Conservation (phyloP, 53 echinoderm and acorn worm species). For the Henricia sp. region DNA sequence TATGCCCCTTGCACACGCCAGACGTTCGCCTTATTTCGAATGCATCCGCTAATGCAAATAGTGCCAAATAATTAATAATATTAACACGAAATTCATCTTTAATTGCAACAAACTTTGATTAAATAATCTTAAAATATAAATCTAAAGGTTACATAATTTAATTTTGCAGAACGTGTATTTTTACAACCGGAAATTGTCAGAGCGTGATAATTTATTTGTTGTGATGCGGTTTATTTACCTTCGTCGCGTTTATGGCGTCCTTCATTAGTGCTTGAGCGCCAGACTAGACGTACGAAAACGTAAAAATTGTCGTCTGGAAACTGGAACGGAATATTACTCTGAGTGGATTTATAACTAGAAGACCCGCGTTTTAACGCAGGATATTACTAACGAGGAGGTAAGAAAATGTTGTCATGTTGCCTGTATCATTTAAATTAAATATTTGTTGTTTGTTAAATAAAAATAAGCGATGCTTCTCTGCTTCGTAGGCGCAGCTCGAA, state of each 20-base stretch:
- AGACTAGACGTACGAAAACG: conserved; percentile 44
- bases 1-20: no score
- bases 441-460: not conserved
- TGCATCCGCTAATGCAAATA: conserved; percentile 35
- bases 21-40: conserved; percentile 3
- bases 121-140: not conserved
- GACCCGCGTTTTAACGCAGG: conserved; percentile 40
- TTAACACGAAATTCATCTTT: not conserved
- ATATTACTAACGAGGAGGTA: conserved; percentile 55
- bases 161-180: not conserved
- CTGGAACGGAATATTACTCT: conserved; percentile 47
- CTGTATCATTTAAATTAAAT: not conserved
- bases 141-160: not conserved
- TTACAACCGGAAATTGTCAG: not conserved
- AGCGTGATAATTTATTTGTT: conserved; percentile 26
- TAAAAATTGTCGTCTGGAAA: conserved; percentile 30
- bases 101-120: not conserved
- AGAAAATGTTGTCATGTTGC: not conserved
- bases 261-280: conserved; percentile 15
- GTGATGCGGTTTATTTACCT: conserved; percentile 56
- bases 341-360: no score
- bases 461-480: no score
- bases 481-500: no score
- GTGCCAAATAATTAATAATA: not conserved
- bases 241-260: conserved; percentile 44